Conservation (phyloP, 2,113 vertebrate species). For the Ardeotis arabs region DNA sequence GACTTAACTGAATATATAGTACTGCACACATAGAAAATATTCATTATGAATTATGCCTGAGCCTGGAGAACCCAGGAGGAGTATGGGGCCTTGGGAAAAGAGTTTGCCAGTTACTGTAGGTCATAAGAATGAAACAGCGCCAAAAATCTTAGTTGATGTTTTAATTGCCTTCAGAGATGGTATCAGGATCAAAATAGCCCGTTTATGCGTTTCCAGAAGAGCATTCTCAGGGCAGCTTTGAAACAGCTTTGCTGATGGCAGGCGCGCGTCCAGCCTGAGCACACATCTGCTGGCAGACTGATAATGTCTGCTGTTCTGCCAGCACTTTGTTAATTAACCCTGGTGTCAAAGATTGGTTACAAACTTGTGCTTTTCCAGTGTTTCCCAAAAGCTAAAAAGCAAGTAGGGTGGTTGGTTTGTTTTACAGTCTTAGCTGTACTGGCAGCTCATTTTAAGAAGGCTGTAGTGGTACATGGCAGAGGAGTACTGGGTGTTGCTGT, state of each 20-base stretch:
- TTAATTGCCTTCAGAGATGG: constrained; percentile 30
- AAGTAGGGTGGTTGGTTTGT: neutral
- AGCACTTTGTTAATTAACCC: neutral
- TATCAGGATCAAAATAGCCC: neutral
- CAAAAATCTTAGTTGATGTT: neutral
- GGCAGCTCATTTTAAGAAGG: neutral
- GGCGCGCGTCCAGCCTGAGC: neutral
- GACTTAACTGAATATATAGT: neutral
- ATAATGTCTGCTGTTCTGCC: neutral
- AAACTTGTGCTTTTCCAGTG: neutral
- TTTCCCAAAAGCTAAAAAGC: neutral
- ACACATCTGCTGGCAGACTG: neutral
- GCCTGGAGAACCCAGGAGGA: neutral
- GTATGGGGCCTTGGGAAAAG: neutral
- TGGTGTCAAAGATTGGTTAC: neutral
- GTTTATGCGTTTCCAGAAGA: neutral
- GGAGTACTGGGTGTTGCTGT: neutral
- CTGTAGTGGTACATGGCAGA: neutral
- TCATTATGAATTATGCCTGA: neutral
- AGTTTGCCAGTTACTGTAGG: neutral
- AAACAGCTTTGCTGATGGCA: neutral
- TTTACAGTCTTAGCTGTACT: neutral
- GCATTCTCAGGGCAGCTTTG: neutral
- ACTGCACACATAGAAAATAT: neutral
- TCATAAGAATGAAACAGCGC: neutral